phyloP scores from a whole-genome alignment of 2,888 invertebrate genomes.

The Mamestra brassicae region DNA sequence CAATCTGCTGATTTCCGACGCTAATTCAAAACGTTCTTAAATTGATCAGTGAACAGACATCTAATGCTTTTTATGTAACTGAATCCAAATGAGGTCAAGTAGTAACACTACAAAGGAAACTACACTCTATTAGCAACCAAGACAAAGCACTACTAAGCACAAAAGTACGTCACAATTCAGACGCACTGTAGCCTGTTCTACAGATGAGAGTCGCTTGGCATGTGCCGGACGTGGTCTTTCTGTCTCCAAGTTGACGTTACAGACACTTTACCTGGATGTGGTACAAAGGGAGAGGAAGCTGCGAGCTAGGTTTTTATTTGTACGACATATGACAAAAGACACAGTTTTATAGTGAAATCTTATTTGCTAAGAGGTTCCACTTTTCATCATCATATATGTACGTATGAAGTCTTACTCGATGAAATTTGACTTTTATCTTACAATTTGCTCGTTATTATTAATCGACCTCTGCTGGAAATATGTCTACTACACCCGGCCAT shows the following conservation, averaged over 20 bases:
- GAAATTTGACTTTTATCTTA: no score
- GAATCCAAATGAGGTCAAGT: neutral
- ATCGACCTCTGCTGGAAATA: no score
- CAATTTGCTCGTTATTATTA: no score
- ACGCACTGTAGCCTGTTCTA: neutral
- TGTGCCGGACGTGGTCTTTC: neutral
- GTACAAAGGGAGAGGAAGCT: neutral
- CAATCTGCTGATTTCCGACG: no score
- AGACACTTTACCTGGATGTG: neutral
- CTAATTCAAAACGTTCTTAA: neutral
- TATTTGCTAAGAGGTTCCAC: neutral
- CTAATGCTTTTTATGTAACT: neutral
- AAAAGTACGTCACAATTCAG: neutral
- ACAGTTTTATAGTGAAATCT: neutral
- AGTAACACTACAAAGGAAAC: neutral
- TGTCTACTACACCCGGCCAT: no score
- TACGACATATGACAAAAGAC: no score
- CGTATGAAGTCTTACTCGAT: no score
- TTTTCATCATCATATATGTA: no score
- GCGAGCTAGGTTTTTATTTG: neutral
- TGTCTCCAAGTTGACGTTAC: constrained; percentile 4
- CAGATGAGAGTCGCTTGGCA: neutral
- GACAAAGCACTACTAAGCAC: neutral
- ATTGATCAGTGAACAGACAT: neutral
- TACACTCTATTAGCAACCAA: neutral